phyloP scores from a whole-genome alignment of 2,113 vertebrate genomes.

The Poecilia latipinna region DNA sequence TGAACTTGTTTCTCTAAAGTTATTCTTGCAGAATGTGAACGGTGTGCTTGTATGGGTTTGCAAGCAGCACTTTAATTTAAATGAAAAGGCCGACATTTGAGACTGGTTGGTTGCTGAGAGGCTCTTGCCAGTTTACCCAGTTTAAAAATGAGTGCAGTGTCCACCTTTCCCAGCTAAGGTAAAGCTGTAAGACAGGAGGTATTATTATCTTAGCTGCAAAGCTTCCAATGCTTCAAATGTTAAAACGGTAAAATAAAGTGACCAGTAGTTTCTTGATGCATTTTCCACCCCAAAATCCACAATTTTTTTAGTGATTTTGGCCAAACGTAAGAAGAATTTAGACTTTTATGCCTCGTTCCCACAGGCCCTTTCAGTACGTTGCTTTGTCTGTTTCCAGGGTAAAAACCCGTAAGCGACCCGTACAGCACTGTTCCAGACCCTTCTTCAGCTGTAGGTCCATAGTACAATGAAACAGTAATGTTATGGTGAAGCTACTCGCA shows the following conservation, averaged over 20 bases:
- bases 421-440: too few species aligned
- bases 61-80: not conserved
- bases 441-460: too few species aligned
- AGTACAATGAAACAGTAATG: too few species aligned
- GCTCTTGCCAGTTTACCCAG: slow-evolving; percentile 15
- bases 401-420: too few species aligned
- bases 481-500: too few species aligned
- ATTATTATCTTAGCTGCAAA: not conserved
- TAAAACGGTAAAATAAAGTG: not conserved
- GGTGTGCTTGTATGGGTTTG: not conserved
- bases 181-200: slow-evolving; percentile 13
- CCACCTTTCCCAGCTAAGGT: not conserved
- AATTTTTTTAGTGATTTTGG: too few species aligned
- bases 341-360: too few species aligned
- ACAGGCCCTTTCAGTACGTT: too few species aligned
- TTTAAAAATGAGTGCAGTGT: slow-evolving; percentile 38
- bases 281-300: too few species aligned
- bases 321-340: too few species aligned
- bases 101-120: slow-evolving; percentile 16
- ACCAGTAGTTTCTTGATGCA: too few species aligned
- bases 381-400: too few species aligned
- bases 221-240: not conserved
- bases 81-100: not conserved
- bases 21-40: not conserved
- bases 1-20: not conserved